These are phyloP conservation scores for Zaprionus lachaisei DNA, from an alignment of 1,140 invertebrate species.

Conservation along the genomic window DNA sequence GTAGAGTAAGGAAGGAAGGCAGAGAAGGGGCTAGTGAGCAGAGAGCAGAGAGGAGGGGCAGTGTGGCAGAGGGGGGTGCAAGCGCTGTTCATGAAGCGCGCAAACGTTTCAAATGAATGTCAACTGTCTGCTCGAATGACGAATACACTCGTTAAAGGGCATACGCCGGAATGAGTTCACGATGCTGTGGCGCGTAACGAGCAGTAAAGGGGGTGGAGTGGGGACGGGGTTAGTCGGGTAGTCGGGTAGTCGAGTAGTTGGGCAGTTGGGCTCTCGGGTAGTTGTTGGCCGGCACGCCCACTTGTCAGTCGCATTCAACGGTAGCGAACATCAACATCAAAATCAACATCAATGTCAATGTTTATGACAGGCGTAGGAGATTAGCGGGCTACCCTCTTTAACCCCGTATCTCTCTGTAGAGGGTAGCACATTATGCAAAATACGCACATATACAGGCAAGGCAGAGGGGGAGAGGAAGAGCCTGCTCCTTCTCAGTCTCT, in stretches of 20 bases:
- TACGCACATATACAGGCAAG: background rate
- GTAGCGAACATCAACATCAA: slow-evolving; percentile 54
- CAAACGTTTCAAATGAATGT: slow-evolving; percentile 77
- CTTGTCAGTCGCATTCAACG: slow-evolving; percentile 67
- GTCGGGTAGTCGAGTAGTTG: slow-evolving; percentile 42
- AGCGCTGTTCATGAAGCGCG: slow-evolving; percentile 45
- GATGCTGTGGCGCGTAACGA: slow-evolving; percentile 70
- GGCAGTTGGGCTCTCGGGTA: slow-evolving; percentile 34
- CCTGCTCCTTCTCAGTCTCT: no score
- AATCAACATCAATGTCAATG: slow-evolving; percentile 80
- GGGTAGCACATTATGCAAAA: slow-evolving; percentile 45
- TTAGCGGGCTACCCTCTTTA: slow-evolving; percentile 75
- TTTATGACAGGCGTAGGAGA: slow-evolving; percentile 79
- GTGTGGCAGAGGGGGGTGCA: background rate
- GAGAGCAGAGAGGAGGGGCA: background rate
- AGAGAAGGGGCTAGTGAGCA: background rate
- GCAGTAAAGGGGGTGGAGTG: slow-evolving; percentile 14
- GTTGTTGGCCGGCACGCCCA: slow-evolving; percentile 68
- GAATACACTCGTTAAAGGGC: slow-evolving; percentile 81
- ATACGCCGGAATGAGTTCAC: slow-evolving; percentile 72
- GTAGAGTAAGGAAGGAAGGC: background rate
- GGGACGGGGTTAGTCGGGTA: slow-evolving; percentile 47
- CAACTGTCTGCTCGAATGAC: slow-evolving; percentile 78
- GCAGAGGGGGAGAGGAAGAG: no score
- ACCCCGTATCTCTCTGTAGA: background rate